Base-by-base conservation (phyloP, 2,797 vertebrate species). In the Falco naumanni region DNA sequence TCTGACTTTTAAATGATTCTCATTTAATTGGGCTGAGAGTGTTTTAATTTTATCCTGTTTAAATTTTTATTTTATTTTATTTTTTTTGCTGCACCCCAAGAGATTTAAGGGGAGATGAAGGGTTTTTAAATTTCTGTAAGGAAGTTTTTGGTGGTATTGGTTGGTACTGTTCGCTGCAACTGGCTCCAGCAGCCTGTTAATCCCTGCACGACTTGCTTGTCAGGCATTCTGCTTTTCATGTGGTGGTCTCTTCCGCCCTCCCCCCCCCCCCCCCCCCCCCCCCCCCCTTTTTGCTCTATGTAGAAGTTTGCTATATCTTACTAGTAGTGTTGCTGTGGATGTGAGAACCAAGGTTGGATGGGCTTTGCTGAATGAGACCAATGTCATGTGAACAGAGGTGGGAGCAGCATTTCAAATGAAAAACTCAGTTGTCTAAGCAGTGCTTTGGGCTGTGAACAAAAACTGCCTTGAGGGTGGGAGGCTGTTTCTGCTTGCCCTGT, bases 341-440 rank as follows among this genome's bases (percentile, higher is more conserved):
- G 34, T 0, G 2, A 54, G 45, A 19, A 13, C 9, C 10, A 1
- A 13, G 9, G 51, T 72, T 8, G 1, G 10, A 2, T 53, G 79
- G 45, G 39, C 33, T 69, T 75, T 75, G 53, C 78, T 79, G 68
- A n/a, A 28, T 34, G 28, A 83, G 65, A 9, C 24, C 53, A 5
- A 24, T 5, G 26, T 22, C 10, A 29, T 1, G 5, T 37, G 41
- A 39, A 29, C 34, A 31, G 66, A 29, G 61, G 10, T 0, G 1
- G 34, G 74, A 48, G 8, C 16, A 21, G 1, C 6, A 6, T 33
- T 75, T 54, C 47, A 34, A 16, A 26, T 15, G 37, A 4, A 66
- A 63, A 63, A 26, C 31, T 50, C 7, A 3, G 9, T 39, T 51
- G 16, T 19, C 47, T 6, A 16, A 28, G 34, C 0, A 13, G 41